phyloP scores from a whole-genome alignment of 2,113 vertebrate genomes.

The Calyptomena viridis region DNA sequence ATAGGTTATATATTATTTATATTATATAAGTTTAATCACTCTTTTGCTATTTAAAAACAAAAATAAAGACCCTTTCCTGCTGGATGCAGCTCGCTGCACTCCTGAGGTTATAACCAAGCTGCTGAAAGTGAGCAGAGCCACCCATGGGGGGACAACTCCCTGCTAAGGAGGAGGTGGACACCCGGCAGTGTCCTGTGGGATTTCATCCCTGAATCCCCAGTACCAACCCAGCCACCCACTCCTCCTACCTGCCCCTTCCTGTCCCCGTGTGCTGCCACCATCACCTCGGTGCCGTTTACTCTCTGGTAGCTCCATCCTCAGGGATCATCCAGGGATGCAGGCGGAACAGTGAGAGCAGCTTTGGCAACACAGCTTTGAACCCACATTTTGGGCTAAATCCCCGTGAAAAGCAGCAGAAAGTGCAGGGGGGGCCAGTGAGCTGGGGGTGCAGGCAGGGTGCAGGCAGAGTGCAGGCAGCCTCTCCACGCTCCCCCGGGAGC shows the following conservation, averaged over 20 bases:
- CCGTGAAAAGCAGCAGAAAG: neutral
- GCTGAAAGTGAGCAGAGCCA: neutral
- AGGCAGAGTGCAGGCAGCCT: neutral
- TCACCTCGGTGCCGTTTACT: neutral
- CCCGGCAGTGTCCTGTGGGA: neutral
- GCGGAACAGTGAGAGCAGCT: fast-evolving
- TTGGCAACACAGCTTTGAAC: neutral
- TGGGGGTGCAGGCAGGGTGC: neutral
- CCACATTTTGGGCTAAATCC: fast-evolving
- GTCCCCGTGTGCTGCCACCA: fast-evolving
- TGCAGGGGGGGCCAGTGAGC: neutral
- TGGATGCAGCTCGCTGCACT: fast-evolving
- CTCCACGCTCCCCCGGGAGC: neutral
- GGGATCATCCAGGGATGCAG: neutral
- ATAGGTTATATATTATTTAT: neutral
- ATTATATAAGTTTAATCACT: neutral
- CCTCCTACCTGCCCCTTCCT: neutral
- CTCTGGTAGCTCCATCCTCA: fast-evolving
- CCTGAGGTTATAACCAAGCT: fast-evolving
- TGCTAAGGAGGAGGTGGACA: neutral
- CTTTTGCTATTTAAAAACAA: neutral
- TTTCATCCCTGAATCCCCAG: neutral
- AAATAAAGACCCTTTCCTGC: neutral
- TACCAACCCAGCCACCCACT: fast-evolving
- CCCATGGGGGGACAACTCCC: neutral